Evolutionary conservation across 92 coral and sea anemone species (phyloP).

Genomic region (Chrysogorgia sp.): DNA sequence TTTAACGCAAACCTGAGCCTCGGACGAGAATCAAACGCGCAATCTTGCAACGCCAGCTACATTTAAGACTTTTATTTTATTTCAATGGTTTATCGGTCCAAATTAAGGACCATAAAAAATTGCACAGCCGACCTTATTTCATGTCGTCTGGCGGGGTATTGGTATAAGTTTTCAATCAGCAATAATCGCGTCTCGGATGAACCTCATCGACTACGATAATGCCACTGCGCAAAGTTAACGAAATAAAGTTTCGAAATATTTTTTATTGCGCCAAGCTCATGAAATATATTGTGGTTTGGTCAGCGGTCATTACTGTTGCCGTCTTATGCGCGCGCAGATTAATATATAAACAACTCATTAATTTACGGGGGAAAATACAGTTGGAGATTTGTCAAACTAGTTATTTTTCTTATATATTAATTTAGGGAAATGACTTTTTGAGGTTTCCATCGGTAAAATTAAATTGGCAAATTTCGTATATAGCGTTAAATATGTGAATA

Average conservation of each 20-base stretch:
- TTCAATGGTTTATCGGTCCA: constrained; percentile 29
- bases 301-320: too few species aligned
- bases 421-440: too few species aligned
- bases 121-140: constrained; percentile 78
- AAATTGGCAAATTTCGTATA: too few species aligned
- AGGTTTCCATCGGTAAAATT: too few species aligned
- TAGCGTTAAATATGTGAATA: too few species aligned
- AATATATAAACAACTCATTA: not conserved
- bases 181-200: constrained; percentile 78
- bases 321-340: not conserved
- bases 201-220: constrained; percentile 79
- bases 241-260: not conserved
- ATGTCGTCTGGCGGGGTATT: constrained; percentile 89
- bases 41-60: not conserved
- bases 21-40: not conserved
- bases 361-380: too few species aligned
- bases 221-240: constrained; percentile 90
- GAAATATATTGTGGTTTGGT: not conserved
- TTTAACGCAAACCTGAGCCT: too few species aligned
- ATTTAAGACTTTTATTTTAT: not conserved
- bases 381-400: too few species aligned
- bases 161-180: constrained; percentile 91
- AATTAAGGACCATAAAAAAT: constrained; percentile 59
- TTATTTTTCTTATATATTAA: too few species aligned
- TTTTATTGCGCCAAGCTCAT: not conserved